A percentile compares a stretch with the other conserved stretches of the same genome.
These are phyloP conservation scores for Drosophila albomicans DNA, from an alignment of 1,140 invertebrate genomes.

Conservation along the genomic window DNA sequence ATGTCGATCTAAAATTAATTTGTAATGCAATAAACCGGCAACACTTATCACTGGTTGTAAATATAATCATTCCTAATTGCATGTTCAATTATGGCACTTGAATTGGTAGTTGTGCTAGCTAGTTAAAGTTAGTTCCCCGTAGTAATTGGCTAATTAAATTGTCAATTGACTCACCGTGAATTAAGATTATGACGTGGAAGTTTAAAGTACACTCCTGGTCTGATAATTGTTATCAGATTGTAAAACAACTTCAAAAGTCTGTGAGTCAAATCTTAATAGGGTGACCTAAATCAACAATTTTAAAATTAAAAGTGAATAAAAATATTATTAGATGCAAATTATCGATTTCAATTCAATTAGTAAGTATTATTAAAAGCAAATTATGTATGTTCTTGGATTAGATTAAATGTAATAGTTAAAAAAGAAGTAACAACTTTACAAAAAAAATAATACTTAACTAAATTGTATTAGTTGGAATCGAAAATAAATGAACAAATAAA, in stretches of 20 bases:
- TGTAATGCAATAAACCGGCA: conserved; percentile 12
- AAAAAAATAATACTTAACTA: no score
- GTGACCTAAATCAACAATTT: neutral
- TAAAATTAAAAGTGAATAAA: neutral
- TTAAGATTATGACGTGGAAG: conserved; percentile 49
- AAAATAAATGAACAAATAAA: neutral
- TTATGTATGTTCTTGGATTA: no score
- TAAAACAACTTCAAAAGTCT: neutral
- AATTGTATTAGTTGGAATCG: no score
- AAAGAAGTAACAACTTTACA: no score
- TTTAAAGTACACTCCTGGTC: conserved; percentile 40
- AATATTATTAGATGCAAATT: no score
- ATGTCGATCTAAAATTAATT: conserved; percentile 20
- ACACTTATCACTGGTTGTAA: conserved; percentile 30
- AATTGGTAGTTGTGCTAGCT: neutral
- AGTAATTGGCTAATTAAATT: conserved; percentile 22
- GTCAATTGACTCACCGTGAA: conserved; percentile 46
- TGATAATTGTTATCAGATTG: conserved; percentile 29
- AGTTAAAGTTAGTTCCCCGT: conserved; percentile 17
- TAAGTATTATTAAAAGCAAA: no score
- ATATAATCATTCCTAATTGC: conserved; percentile 41
- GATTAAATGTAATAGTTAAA: no score
- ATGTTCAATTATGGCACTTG: conserved; percentile 12
- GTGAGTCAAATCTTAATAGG: neutral
- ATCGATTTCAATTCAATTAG: no score